Base-by-base conservation (phyloP, 2,888 invertebrate genomes). In the Bunonema sp. region DNA sequence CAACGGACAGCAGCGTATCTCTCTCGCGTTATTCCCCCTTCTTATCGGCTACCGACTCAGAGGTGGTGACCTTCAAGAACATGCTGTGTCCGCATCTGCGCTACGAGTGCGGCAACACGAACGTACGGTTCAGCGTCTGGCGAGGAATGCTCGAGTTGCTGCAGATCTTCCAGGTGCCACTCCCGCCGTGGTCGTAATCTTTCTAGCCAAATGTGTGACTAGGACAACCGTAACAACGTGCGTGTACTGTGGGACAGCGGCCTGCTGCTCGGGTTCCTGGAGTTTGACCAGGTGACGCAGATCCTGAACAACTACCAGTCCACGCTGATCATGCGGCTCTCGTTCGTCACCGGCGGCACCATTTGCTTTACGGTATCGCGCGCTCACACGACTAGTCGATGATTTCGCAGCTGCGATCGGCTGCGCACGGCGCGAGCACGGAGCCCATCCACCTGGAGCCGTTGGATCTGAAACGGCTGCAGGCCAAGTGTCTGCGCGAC, bases 61-160 rank as follows among this genome's bases (percentile, higher is more conserved):
- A 44, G 34, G 41, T 44, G 26, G 47, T 65, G 12, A 53, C 58
- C 2, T 65, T 66, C 51, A 63, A 66, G 37, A 65, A 66, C 39
- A 54, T 64, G 24, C 44, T 65, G 5, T 65, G 65, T 39, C 65
- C 65, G 2, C 65, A 65, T 47, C 47, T 65, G 15, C 51, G 59
- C 12, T 65, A 61, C 39, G 59, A 59, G 33, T 55, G 56, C 34
- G 57, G 57, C 29, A 52, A 47, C 22, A 54, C 52, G 16, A 58
- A 61, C 34, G 54, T 61, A 19, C 45, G 57, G 18, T 66, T 66
- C 43, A 62, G 63, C 24, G 44, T 65, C 1, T 64, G 60, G 59
- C 48, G 62, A 16, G 62, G 58, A 45, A 59, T 66, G 63, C 49
- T 65, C 34, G 65, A 65, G 34, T 48, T 65, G 29, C 51, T 64